These are phyloP conservation scores for Sebastes vulpes DNA, from an alignment of 2,797 vertebrate species.

Conservation along the genomic window DNA sequence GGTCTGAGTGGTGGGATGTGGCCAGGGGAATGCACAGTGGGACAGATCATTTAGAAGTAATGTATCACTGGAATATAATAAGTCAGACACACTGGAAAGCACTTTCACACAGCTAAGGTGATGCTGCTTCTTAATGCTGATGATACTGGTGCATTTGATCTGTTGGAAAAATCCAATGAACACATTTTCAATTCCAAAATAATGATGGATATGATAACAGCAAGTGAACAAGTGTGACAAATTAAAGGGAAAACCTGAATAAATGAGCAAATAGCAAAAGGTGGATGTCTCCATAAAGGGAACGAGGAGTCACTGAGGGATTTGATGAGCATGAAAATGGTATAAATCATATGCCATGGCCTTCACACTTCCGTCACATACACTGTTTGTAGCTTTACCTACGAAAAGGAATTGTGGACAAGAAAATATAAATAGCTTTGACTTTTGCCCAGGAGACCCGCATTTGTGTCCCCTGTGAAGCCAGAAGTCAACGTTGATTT, in stretches of 20 bases:
- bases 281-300: background rate
- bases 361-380: background rate
- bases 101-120: conserved; percentile 22
- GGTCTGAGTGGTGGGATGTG: conserved; percentile 51
- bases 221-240: background rate
- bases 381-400: too few species aligned
- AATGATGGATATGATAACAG: background rate
- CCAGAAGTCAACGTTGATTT: too few species aligned
- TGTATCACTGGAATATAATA: conserved; percentile 60
- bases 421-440: too few species aligned
- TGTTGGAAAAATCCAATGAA: background rate
- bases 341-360: background rate
- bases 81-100: conserved; percentile 32
- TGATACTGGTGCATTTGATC: background rate
- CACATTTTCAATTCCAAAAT: background rate
- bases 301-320: background rate
- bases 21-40: conserved; percentile 20
- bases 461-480: too few species aligned
- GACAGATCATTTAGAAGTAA: conserved; percentile 56
- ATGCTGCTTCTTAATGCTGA: background rate
- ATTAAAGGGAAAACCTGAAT: background rate
- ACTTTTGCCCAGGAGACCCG: too few species aligned
- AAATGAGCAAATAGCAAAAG: background rate
- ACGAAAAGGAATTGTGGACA: too few species aligned
- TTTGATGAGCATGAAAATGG: background rate